These are phyloP conservation scores for Phthorimaea operculella DNA, from an alignment of 1,140 invertebrate species.

Conservation along the genomic window DNA sequence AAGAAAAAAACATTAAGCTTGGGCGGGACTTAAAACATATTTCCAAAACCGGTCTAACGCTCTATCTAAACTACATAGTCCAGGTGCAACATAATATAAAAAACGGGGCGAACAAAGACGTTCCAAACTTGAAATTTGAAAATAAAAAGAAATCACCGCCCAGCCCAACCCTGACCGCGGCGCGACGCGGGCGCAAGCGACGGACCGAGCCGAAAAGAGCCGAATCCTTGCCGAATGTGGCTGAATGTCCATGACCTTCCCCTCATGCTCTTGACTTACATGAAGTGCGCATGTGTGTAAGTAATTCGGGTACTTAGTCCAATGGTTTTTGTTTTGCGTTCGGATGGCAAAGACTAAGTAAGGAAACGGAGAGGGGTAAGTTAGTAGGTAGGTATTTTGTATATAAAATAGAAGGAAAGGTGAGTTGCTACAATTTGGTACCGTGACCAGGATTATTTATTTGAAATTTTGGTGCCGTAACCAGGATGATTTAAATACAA, in stretches of 20 bases:
- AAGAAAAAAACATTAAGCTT: no score
- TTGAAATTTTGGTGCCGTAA: neutral
- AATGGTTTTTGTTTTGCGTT: constrained; percentile 32
- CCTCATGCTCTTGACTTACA: constrained; percentile 35
- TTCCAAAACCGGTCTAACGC: neutral
- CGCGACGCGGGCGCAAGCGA: constrained; percentile 19
- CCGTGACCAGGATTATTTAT: neutral
- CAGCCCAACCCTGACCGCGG: constrained; percentile 24
- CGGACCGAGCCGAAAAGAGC: constrained; percentile 14
- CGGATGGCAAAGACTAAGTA: constrained; percentile 30
- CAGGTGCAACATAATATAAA: neutral
- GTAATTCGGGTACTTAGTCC: constrained; percentile 45
- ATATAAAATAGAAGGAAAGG: neutral
- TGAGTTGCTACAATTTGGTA: neutral
- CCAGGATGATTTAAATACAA: no score
- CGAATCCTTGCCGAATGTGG: constrained; percentile 29
- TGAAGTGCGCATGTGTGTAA: constrained; percentile 21
- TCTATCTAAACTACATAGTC: neutral
- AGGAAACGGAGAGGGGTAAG: constrained; percentile 3
- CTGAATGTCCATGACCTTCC: constrained; percentile 49
- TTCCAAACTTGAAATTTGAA: constrained; percentile 3
- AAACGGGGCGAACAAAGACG: neutral
- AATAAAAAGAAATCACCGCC: constrained; percentile 16
- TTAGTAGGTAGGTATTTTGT: neutral
- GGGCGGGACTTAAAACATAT: neutral